A percentile compares a stretch with the other conserved stretches of the same genome.
Conservation (phyloP, 1,140 invertebrate genomes). For the Glossosoma conforme region DNA sequence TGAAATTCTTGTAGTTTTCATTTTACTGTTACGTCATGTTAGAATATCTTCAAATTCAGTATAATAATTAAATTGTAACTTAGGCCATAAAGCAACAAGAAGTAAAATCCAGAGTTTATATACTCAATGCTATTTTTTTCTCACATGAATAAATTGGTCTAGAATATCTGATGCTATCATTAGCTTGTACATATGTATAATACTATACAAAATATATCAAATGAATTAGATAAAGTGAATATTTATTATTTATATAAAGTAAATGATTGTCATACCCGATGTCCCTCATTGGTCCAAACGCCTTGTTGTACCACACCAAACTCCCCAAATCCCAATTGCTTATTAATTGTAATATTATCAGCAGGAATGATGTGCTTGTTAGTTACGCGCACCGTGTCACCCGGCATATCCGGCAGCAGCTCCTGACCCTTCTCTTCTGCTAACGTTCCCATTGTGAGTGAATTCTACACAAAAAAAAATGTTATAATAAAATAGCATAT, state of each 20-base stretch:
- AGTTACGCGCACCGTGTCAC: conserved; percentile 55
- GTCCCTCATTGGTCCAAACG: conserved; percentile 94
- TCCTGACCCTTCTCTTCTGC: conserved; percentile 33
- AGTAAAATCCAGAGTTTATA: too few species aligned
- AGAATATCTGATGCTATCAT: too few species aligned
- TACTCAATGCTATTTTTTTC: too few species aligned
- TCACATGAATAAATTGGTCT: too few species aligned
- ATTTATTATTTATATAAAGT: too few species aligned
- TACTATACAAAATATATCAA: too few species aligned
- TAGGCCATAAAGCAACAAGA: too few species aligned
- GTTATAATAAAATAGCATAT: too few species aligned
- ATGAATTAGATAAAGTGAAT: too few species aligned
- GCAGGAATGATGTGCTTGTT: conserved; percentile 94
- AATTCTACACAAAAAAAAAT: conserved; percentile 4
- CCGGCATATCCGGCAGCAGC: conserved; percentile 14
- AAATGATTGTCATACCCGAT: too few species aligned
- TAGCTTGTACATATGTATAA: too few species aligned
- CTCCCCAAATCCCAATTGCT: conserved; percentile 92
- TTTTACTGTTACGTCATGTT: not conserved
- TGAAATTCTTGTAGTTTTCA: too few species aligned
- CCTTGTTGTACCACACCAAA: conserved; percentile 98
- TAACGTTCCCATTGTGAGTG: conserved; percentile 8
- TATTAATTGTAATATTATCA: conserved; percentile 89
- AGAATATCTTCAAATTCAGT: not conserved
- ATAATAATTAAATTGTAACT: not conserved